Conservation (phyloP, 2,113 vertebrate species). For the Callithrix jacchus region DNA sequence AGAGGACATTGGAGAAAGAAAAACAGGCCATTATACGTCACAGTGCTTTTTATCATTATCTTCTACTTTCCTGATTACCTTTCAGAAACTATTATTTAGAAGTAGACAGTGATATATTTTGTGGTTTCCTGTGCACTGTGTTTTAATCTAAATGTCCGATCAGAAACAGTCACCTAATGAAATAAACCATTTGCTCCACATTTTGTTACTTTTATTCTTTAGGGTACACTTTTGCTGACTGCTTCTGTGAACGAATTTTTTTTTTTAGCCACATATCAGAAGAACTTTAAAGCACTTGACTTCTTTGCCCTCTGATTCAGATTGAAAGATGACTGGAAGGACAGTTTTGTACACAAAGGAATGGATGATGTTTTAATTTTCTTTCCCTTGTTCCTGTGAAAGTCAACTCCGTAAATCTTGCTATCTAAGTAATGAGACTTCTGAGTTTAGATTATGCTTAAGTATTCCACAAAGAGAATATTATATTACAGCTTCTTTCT, state of each 20-base stretch:
- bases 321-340: conserved; percentile 44
- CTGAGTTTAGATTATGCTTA: conserved; percentile 77
- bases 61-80: conserved; percentile 27
- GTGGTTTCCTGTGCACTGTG: conserved; percentile 34
- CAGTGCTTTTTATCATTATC: background rate
- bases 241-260: background rate
- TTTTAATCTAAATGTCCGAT: background rate
- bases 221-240: conserved; percentile 4
- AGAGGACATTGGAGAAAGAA: background rate
- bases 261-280: background rate
- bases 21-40: background rate
- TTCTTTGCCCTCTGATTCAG: conserved; percentile 33
- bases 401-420: conserved; percentile 62
- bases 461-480: conserved; percentile 79
- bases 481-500: conserved; percentile 79
- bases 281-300: background rate
- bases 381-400: conserved; percentile 62
- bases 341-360: conserved; percentile 26
- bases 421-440: conserved; percentile 61
- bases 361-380: conserved; percentile 59
- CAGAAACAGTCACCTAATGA: conserved; percentile 1
- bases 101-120: conserved; percentile 8
- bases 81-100: conserved; percentile 23
- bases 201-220: conserved; percentile 24
- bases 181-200: conserved; percentile 2